phyloP scores from a whole-genome alignment of 1,140 invertebrate genomes.

The Manduca sexta region DNA sequence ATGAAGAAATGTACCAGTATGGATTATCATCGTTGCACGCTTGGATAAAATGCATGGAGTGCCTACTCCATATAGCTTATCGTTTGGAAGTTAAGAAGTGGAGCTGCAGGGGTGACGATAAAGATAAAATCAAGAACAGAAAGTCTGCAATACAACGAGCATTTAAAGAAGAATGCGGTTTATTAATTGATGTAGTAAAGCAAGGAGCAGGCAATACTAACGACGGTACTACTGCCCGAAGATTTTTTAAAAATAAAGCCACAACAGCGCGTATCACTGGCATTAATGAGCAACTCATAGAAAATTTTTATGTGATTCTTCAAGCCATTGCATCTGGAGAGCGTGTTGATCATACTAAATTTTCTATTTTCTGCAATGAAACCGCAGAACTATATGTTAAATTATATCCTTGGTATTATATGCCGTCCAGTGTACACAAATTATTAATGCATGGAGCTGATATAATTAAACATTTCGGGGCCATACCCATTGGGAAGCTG shows the following conservation, averaged over 20 bases:
- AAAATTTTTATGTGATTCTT: too few relatives aligned
- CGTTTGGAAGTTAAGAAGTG: slow-evolving; percentile 4
- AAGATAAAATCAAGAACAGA: slow-evolving; percentile 6
- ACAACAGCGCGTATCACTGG: slow-evolving; percentile 28
- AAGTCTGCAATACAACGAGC: slow-evolving; percentile 27
- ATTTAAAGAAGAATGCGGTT: slow-evolving; percentile 27
- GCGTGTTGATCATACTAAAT: too few relatives aligned
- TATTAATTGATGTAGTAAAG: slow-evolving; percentile 29
- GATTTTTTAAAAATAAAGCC: slow-evolving; percentile 29
- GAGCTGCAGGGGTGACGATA: neutral
- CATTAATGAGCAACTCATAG: slow-evolving; percentile 22
- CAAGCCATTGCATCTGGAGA: slow-evolving; percentile 22
- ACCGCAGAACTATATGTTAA: too few relatives aligned
- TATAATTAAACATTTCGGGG: too few relatives aligned
- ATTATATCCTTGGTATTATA: too few relatives aligned
- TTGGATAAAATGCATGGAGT: slow-evolving; percentile 26
- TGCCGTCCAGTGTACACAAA: too few relatives aligned
- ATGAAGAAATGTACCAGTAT: slow-evolving; percentile 5
- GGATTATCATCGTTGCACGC: slow-evolving; percentile 26
- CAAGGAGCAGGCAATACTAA: slow-evolving; percentile 32
- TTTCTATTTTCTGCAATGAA: too few relatives aligned
- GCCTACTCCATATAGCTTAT: slow-evolving; percentile 18
- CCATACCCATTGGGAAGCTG: too few relatives aligned
- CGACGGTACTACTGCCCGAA: slow-evolving; percentile 35
- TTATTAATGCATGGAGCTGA: too few relatives aligned